phyloP scores from a whole-genome alignment of 1,140 invertebrate genomes.

The Sarcophaga bullata region DNA sequence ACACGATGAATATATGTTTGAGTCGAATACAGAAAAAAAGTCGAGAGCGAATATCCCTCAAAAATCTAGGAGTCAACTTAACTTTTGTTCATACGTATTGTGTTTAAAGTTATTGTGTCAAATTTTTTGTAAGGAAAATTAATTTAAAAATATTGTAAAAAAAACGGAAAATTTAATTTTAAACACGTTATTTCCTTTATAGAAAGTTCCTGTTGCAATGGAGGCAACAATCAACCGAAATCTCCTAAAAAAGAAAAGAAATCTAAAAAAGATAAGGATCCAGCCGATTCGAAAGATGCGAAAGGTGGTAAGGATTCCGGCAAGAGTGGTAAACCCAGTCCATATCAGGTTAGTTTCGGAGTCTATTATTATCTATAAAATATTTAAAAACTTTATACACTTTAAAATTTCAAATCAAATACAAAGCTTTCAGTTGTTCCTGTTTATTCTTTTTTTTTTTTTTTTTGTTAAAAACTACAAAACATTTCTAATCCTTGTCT shows the following conservation, averaged over 20 bases:
- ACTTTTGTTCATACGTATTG: too few relatives aligned
- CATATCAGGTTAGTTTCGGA: constrained; percentile 68
- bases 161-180: not conserved
- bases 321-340: constrained; percentile 69
- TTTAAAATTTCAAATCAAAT: too few relatives aligned
- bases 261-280: constrained; percentile 72
- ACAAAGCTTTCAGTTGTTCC: too few relatives aligned
- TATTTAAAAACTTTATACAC: too few relatives aligned
- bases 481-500: not conserved
- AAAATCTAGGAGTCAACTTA: too few relatives aligned
- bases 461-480: not conserved
- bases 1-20: too few relatives aligned
- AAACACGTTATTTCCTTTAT: constrained; percentile 1
- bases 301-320: constrained; percentile 70
- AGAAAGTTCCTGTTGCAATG: constrained; percentile 84
- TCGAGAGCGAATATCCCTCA: too few relatives aligned
- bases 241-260: constrained; percentile 79
- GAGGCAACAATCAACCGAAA: constrained; percentile 69
- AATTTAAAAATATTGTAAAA: not conserved
- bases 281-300: constrained; percentile 68
- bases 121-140: not conserved
- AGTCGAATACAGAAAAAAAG: too few relatives aligned
- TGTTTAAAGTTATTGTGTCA: not conserved
- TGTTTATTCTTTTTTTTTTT: too few relatives aligned
- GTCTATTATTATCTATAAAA: too few relatives aligned